Base-by-base conservation (phyloP, 2,797 vertebrate species). In the Cossypha polioptera region DNA sequence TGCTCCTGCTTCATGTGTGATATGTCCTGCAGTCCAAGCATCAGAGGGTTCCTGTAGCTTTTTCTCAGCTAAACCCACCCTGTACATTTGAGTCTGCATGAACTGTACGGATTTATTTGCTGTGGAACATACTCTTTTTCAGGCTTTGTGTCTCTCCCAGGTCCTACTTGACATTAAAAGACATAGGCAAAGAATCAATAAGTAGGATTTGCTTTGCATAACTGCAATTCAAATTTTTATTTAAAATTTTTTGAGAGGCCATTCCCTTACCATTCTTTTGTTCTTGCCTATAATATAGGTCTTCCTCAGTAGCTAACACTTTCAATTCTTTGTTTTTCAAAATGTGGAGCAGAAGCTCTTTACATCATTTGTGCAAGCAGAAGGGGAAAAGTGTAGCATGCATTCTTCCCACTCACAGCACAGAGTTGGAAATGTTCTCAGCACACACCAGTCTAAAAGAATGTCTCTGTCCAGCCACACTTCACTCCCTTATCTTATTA, bases 341-440 rank as follows among this genome's bases (percentile, higher is more conserved):
- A 92, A 61, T 62, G 63, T 63, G 25, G 15, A 88, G 45, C 63
- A 90, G 71, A 95, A 86, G 7, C 28, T 88, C 40, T 76, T 63
- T 71, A 25, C 10, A 8, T 91, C 33, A 14, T 74, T 84, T 93
- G 25, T 50, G 35, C 62, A 86, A 84, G 31, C 51, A 77, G 82
- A 90, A 94, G 42, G 36, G 51, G 19, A 83, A 81, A 31, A 51
- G 54, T 83, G 81, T 86, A 65, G 88, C 88, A 92, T 65, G 57
- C 33, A n/a, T 86, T 95, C 65, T 65, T 94, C 67, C 80, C 31
- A 72, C 86, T 63, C 66, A 16, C 19, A 57, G 51, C n/a, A 22
- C 4, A 1, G 54, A 77, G 58, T 3, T 88, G 58, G 69, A 77
- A 90, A 57, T 47, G n/a, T 84, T 95, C 73, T 88, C 76, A 51